A percentile compares a stretch with the other conserved stretches of the same genome.
phyloP scores from a whole-genome alignment of 2,113 vertebrate genomes.

The Saimiri boliviensis region DNA sequence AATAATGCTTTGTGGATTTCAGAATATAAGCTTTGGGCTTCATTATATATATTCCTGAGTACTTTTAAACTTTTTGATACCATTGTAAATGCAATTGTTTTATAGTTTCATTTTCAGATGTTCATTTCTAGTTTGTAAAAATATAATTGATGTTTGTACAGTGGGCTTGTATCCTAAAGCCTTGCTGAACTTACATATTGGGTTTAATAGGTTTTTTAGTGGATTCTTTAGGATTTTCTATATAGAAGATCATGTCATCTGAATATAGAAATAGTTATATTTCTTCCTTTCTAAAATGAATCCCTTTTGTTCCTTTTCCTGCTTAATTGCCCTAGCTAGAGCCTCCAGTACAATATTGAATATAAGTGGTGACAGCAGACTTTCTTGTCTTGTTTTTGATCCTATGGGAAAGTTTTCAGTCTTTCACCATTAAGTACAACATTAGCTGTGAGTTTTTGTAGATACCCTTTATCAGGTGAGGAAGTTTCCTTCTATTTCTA shows the following conservation, averaged over 20 bases:
- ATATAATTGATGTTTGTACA: background rate
- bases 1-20: background rate
- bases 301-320: slow-evolving; percentile 22
- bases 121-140: background rate
- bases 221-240: background rate
- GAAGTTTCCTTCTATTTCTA: background rate
- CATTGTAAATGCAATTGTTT: slow-evolving; percentile 13
- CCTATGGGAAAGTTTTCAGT: background rate
- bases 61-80: background rate
- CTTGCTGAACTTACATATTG: background rate
- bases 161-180: background rate
- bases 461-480: background rate
- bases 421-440: background rate
- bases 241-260: background rate
- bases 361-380: background rate
- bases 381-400: background rate
- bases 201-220: background rate
- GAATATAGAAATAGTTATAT: background rate
- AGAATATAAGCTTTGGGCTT: background rate
- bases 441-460: background rate
- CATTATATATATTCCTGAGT: background rate
- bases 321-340: background rate
- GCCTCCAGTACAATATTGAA: background rate
- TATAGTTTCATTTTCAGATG: slow-evolving; percentile 16
- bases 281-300: background rate